A percentile compares a stretch with the other conserved stretches of the same genome.
These are phyloP conservation scores for Camponotus vicinus DNA, from an alignment of 1,140 invertebrate species.

Conservation along the genomic window DNA sequence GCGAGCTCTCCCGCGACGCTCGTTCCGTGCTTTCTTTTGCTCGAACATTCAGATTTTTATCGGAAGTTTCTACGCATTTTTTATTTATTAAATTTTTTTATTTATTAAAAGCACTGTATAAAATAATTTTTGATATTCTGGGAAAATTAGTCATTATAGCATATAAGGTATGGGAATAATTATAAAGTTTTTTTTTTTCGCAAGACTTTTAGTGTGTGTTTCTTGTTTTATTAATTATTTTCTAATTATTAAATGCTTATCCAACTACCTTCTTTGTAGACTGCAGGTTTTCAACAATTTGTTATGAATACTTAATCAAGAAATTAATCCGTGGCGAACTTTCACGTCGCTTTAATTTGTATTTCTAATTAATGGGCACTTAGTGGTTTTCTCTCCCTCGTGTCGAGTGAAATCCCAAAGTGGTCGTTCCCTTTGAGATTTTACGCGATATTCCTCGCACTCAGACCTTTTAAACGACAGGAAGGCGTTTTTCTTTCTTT, in stretches of 20 bases:
- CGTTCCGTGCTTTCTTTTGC: neutral
- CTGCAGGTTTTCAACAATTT: slow-evolving; percentile 8
- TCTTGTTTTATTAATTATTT: slow-evolving; percentile 13
- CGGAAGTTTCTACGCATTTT: neutral
- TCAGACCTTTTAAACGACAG: slow-evolving; percentile 47
- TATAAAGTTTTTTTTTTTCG: neutral
- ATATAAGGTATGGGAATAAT: neutral
- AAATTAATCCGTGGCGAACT: slow-evolving; percentile 40
- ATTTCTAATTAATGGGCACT: slow-evolving; percentile 55
- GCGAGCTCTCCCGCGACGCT: slow-evolving; percentile 11
- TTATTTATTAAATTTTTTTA: neutral
- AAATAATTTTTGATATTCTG: neutral
- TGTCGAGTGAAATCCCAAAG: slow-evolving; percentile 28
- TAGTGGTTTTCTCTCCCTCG: slow-evolving; percentile 23
- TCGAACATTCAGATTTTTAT: neutral
- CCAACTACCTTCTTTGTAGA: neutral
- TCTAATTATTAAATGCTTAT: slow-evolving; percentile 26
- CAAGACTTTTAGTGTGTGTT: neutral
- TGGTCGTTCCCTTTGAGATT: slow-evolving; percentile 44
- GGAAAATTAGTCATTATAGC: neutral
- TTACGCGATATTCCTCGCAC: slow-evolving; percentile 35
- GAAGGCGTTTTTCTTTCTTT: slow-evolving; percentile 19
- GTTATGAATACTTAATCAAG: slow-evolving; percentile 35
- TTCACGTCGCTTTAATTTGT: slow-evolving; percentile 51
- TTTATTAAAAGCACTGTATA: neutral